Base-by-base conservation (phyloP, 2,113 vertebrate genomes). In the Apaloderma vittatum region DNA sequence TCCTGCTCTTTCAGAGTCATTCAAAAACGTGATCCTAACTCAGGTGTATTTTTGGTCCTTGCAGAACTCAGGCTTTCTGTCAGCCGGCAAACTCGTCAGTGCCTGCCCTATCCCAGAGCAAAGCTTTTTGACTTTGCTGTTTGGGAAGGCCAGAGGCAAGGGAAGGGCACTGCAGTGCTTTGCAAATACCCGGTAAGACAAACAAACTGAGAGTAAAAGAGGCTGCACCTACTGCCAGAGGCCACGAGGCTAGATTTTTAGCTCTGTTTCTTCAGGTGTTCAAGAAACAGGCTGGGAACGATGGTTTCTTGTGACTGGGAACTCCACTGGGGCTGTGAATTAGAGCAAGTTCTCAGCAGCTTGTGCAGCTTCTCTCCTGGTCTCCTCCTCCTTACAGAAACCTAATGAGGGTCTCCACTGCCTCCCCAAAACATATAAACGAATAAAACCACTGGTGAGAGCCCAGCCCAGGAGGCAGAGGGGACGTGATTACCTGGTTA, bases 21-120 rank as follows among this genome's bases (percentile, higher is more conserved):
- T 57, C 45, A 37, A 18, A 15, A 48, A 27, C 8, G 6, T 34
- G 30, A 62, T 34, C 34, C 23, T n/a, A 82, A 34, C 20, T 92
- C 46, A 23, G 0, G 0, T 29, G 4, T 70, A 8, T 23, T 14
- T 66, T 80, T 0, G 6, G 13, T 68, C 46, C 24, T 66, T 51
- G 36, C 37, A 32, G 59, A 74, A 65, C 46, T 55, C 15, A 5
- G 32, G 3, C 80, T 86, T 80, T 77, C 80, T 8, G 2, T 12
- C 16, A 13, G 14, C 0, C 4, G 14, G 65, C 29, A 54, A 77
- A 15, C 40, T 74, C 11, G 4, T 74, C 55, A 45, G n/a, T 68
- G 63, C 37, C 36, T 5, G 4, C 45, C 24, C 29, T 74, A 30
- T 72, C n/a, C 26, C 63, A 55, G 61, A 51, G 34, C 37, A 81